These are phyloP conservation scores for Dolomedes plantarius DNA, from an alignment of 2,888 invertebrate genomes.

Conservation along the genomic window DNA sequence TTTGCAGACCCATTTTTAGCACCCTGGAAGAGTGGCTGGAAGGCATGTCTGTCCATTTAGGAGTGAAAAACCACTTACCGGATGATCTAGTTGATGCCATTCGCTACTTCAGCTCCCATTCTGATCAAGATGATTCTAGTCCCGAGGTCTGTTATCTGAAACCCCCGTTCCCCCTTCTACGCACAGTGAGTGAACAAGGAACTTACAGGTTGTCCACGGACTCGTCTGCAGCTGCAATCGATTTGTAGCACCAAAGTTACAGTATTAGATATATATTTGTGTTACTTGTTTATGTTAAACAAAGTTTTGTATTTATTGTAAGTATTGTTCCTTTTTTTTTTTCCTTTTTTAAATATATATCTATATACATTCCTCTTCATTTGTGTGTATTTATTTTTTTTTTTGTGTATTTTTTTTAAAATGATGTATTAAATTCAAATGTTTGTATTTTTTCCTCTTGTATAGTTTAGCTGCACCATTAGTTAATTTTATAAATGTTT, in stretches of 20 bases:
- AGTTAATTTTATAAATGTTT: too few species aligned
- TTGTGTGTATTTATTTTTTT: too few species aligned
- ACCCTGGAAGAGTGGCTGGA: slow-evolving; percentile 91
- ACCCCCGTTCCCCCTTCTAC: slow-evolving; percentile 72
- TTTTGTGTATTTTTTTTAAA: too few species aligned
- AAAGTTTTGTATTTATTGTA: slow-evolving; percentile 12
- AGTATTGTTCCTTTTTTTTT: background rate
- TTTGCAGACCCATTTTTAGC: slow-evolving; percentile 89
- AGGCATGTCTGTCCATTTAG: slow-evolving; percentile 84
- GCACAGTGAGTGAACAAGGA: slow-evolving; percentile 74
- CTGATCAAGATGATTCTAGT: slow-evolving; percentile 80
- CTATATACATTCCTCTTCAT: background rate
- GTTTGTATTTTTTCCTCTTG: too few species aligned
- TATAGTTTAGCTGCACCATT: too few species aligned
- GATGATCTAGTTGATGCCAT: slow-evolving; percentile 86
- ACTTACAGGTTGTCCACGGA: slow-evolving; percentile 39
- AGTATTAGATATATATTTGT: background rate
- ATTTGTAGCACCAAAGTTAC: background rate
- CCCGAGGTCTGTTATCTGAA: slow-evolving; percentile 78
- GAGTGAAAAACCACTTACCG: slow-evolving; percentile 81
- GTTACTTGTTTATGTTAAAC: background rate
- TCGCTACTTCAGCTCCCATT: slow-evolving; percentile 82
- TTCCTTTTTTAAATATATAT: background rate
- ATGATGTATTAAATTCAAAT: too few species aligned
- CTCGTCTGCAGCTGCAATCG: slow-evolving; percentile 41